phyloP scores from a whole-genome alignment of 1,140 invertebrate genomes.

The Sycophila sp. region DNA sequence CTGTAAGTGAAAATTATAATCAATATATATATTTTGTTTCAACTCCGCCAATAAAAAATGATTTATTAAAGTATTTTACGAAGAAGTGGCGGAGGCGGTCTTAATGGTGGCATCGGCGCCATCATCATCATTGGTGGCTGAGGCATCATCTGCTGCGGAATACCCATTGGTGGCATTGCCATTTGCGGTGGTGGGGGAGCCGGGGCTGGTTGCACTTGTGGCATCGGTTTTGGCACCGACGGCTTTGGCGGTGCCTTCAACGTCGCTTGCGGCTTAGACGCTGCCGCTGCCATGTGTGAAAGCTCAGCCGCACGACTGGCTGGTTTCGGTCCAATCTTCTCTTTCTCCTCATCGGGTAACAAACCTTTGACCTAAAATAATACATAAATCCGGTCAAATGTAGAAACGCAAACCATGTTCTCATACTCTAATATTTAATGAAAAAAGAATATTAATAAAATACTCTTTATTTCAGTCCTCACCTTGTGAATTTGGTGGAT shows the following conservation, averaged over 20 bases:
- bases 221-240: slow-evolving; percentile 59
- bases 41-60: no score
- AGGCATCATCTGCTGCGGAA: slow-evolving; percentile 68
- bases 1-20: slow-evolving; percentile 44
- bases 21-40: not conserved
- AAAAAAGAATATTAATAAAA: no score
- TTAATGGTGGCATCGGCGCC: slow-evolving; percentile 72
- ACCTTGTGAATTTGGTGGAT: slow-evolving; percentile 97
- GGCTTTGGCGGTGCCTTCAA: slow-evolving; percentile 63
- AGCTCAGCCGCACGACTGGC: slow-evolving; percentile 65
- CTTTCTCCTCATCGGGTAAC: slow-evolving; percentile 92
- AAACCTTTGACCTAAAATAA: slow-evolving; percentile 76
- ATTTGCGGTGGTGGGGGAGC: slow-evolving; percentile 59
- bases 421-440: no score
- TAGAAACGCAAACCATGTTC: no score
- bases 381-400: not conserved
- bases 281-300: slow-evolving; percentile 60
- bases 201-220: slow-evolving; percentile 55
- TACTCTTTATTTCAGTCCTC: no score
- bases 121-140: slow-evolving; percentile 76
- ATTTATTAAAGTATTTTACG: not conserved
- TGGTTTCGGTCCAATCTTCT: slow-evolving; percentile 88
- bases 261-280: slow-evolving; percentile 65
- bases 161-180: slow-evolving; percentile 66
- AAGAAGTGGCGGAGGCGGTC: slow-evolving; percentile 68